Evolutionary conservation across 2,888 invertebrate genomes (phyloP).

Genomic region (Allolobophora icterica): DNA sequence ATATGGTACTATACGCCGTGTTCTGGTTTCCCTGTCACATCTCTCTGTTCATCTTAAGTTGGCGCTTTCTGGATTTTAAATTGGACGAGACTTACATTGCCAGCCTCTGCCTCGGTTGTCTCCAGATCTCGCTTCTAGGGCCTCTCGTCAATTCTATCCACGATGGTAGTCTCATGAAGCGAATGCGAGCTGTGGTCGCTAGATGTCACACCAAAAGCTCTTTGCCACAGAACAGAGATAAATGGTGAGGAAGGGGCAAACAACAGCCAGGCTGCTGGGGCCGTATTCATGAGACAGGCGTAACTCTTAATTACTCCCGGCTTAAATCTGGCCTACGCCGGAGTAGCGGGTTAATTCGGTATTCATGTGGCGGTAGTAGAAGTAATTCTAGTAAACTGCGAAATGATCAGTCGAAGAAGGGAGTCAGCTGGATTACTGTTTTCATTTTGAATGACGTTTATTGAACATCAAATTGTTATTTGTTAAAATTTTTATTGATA

Average conservation of each 20-base stretch:
- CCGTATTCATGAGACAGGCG: no score
- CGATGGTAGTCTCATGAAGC: neutral
- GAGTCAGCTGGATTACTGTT: no score
- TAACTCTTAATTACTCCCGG: no score
- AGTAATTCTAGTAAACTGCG: neutral
- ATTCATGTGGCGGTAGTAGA: no score
- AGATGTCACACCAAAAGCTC: neutral
- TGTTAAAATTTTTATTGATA: no score
- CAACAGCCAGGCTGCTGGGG: neutral
- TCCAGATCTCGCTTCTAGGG: neutral
- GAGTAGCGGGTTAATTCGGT: no score
- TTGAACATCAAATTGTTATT: no score
- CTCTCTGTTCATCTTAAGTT: neutral
- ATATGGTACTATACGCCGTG: neutral
- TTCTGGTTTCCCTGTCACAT: constrained; percentile 18
- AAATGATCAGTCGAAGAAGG: neutral
- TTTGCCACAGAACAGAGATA: neutral
- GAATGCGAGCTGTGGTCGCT: neutral
- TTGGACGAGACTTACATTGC: neutral
- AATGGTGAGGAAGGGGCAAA: neutral
- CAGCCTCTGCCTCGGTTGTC: neutral
- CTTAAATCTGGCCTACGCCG: no score
- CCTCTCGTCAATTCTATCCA: neutral
- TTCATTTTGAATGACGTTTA: no score
- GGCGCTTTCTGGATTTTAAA: neutral